Base-by-base conservation (phyloP, 2,888 invertebrate species). In the Trissolcus brochymenae region DNA sequence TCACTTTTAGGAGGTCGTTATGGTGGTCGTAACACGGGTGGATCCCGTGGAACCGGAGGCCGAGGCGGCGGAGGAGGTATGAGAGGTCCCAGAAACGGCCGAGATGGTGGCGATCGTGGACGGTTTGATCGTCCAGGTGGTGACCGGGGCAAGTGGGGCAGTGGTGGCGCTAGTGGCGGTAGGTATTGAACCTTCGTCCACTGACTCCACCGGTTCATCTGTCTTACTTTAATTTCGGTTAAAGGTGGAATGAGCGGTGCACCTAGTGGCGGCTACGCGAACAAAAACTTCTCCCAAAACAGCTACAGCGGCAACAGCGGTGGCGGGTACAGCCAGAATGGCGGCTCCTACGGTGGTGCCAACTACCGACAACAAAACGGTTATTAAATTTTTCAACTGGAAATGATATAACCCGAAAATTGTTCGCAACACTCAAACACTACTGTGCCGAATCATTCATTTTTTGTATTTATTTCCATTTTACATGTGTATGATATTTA, bases 321-420 rank as follows among this genome's bases (percentile, higher is more conserved):
- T n/a, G 61, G 66, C 17, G 68, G 73, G 14, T 88, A 86, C 61
- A 82, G 80, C 55, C 86, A 87, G 54, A 87, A 87, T 53, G 87
- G 85, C 40, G 80, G 84, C 68, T 82, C 84, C 16, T 87, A 86
- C 41, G 84, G 85, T 19, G 40, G 75, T 25, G 51, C 53, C 62
- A 82, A 79, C 66, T 86, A 86, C 41, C 67, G 87, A 49, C 86
- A 85, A 78, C 85, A 87, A 79, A 88, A 88, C 68, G 87, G 87
- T 46, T 88, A 88, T 84, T 88, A 83, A 86, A 62, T 51, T 4
- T 19, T 46, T 2, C n/a, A 46, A 46, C 16, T 2, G 11, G 1
- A 21, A 7, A 13, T 51, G 11, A 16, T 51, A 17, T 51, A 21
- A 35, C 35, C 51, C 6, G 19, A 19, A 17, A 51, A 51, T n/a